Percentiles rank a stretch among this genome's conserved stretches.
These are phyloP conservation scores for Tuberolachnus salignus DNA, from an alignment of 2,888 invertebrate genomes.

Conservation along the genomic window DNA sequence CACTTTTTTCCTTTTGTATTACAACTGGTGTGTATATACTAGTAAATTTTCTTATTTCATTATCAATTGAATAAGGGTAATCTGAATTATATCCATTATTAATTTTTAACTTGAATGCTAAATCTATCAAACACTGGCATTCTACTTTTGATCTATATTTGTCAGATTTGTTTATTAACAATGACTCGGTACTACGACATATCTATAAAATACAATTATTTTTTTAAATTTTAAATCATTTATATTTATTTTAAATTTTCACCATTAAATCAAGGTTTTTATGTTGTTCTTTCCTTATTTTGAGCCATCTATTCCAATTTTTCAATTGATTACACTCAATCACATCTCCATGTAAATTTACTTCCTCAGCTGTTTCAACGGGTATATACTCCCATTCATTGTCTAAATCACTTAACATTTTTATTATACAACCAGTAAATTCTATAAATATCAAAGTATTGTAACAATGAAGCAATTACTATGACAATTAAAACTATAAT, in stretches of 20 bases:
- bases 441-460: neutral
- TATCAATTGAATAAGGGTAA: neutral
- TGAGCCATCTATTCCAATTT: conserved; percentile 47
- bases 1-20: conserved; percentile 16
- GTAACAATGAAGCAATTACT: conserved; percentile 9
- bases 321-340: conserved; percentile 10
- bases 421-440: neutral
- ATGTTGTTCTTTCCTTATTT: conserved; percentile 45
- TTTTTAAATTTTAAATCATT: neutral
- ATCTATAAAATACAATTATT: conserved; percentile 4
- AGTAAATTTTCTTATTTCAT: conserved; percentile 15
- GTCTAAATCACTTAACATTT: conserved; percentile 9
- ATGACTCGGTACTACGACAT: conserved; percentile 28
- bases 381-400: conserved; percentile 19
- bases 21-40: conserved; percentile 24
- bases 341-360: conserved; percentile 15
- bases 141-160: conserved; percentile 43
- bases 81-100: neutral
- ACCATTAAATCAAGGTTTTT: conserved; percentile 31
- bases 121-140: conserved; percentile 5
- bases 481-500: conserved; percentile 14
- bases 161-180: conserved; percentile 34
- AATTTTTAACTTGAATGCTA: conserved; percentile 17
- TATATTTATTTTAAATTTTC: neutral
- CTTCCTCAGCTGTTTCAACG: conserved; percentile 43